These are phyloP conservation scores for Stigmatopora argus DNA, from an alignment of 2,113 vertebrate species.

Conservation along the genomic window DNA sequence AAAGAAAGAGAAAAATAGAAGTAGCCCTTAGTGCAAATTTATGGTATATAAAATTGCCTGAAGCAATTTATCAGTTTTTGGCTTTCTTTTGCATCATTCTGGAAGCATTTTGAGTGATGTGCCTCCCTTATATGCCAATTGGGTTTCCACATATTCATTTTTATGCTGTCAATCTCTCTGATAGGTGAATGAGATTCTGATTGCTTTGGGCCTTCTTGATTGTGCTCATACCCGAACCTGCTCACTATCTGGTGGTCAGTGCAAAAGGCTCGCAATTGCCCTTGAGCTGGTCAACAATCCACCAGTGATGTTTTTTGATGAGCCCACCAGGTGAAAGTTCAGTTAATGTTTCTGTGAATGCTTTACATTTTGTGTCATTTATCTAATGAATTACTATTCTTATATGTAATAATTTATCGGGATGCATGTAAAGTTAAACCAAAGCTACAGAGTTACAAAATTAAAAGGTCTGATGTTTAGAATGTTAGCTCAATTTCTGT, in stretches of 20 bases:
- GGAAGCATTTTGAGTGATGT: not conserved
- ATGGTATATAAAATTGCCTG: not conserved
- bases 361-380: no score
- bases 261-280: conserved; percentile 92
- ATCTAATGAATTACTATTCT: no score
- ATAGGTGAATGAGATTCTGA: conserved; percentile 94
- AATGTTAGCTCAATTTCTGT: not conserved
- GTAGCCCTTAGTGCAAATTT: no score
- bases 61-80: not conserved
- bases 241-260: conserved; percentile 87
- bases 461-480: not conserved
- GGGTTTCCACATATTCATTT: not conserved
- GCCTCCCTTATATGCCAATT: not conserved
- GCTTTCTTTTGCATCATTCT: not conserved
- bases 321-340: conserved; percentile 87
- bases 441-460: not conserved
- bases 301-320: conserved; percentile 97
- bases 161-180: not conserved
- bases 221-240: conserved; percentile 86
- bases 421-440: not conserved
- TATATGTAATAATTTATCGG: not conserved
- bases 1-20: no score
- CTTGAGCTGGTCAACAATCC: conserved; percentile 97
- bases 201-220: conserved; percentile 85
- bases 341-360: not conserved